Evolutionary conservation across 2,113 vertebrate species (phyloP).

Genomic region (Zootoca vivipara): DNA sequence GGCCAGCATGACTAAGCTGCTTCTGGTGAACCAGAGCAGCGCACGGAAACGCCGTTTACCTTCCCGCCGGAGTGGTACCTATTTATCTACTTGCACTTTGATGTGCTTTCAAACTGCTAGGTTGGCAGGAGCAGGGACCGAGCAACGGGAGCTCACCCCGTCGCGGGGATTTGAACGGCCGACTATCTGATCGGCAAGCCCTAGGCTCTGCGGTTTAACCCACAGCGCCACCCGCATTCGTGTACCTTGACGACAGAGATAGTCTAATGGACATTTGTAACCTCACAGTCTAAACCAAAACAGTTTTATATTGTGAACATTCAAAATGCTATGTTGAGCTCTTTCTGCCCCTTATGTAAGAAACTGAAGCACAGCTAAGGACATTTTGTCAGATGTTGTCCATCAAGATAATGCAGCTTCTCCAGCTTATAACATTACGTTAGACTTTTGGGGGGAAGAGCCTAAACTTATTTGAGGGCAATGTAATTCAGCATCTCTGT

Average conservation of each 20-base stretch:
- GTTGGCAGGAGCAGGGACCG: too few species aligned
- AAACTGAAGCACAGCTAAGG: not conserved
- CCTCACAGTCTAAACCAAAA: not conserved
- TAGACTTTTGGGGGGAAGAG: slow-evolving; percentile 8
- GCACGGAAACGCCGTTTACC: too few species aligned
- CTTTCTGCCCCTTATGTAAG: not conserved
- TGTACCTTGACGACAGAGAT: not conserved
- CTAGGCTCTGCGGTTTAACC: too few species aligned
- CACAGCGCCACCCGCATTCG: too few species aligned
- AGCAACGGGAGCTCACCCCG: too few species aligned
- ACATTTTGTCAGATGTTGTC: slow-evolving; percentile 40
- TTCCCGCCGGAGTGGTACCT: too few species aligned
- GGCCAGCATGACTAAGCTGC: too few species aligned
- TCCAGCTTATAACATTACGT: slow-evolving; percentile 29
- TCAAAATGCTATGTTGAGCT: not conserved
- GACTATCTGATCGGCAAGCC: too few species aligned
- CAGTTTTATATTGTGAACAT: not conserved
- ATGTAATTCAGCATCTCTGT: not conserved
- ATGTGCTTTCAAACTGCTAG: too few species aligned
- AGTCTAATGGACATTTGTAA: not conserved
- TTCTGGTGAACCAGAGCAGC: too few species aligned
- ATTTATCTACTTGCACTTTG: too few species aligned
- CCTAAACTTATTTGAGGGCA: slow-evolving; percentile 32
- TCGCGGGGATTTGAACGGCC: too few species aligned
- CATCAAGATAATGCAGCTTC: slow-evolving; percentile 3